A percentile compares a stretch with the other conserved stretches of the same genome.
These are phyloP conservation scores for Norana najaformis DNA, from an alignment of 2,888 invertebrate species.

Conservation along the genomic window DNA sequence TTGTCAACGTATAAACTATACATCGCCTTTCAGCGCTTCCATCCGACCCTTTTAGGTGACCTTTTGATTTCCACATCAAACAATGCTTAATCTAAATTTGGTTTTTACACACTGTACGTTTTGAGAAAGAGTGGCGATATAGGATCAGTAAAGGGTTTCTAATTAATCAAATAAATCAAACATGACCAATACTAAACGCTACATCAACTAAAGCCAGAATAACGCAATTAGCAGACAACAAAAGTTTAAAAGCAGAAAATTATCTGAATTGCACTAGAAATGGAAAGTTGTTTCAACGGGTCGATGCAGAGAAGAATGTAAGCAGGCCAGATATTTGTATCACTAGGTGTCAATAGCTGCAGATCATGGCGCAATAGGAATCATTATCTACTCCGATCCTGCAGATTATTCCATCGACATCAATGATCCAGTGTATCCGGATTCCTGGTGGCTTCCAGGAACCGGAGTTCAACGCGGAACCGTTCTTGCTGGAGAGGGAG, in stretches of 20 bases:
- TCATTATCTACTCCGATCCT: conserved; percentile 63
- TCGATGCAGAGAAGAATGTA: neutral
- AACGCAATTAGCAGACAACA: too few relatives aligned
- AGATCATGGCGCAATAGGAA: conserved; percentile 60
- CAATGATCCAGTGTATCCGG: conserved; percentile 59
- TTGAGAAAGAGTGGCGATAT: too few relatives aligned
- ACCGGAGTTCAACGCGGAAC: conserved; percentile 64
- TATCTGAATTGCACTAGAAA: neutral
- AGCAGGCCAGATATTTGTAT: neutral
- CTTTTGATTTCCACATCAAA: too few relatives aligned
- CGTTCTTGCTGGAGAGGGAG: conserved; percentile 59
- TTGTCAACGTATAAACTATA: too few relatives aligned
- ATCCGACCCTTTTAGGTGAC: too few relatives aligned
- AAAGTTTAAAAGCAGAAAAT: neutral
- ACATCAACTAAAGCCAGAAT: too few relatives aligned
- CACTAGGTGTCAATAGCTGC: conserved; percentile 56
- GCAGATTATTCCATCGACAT: conserved; percentile 56
- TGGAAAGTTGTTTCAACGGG: neutral
- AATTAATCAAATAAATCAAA: too few relatives aligned
- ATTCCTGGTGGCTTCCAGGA: conserved; percentile 64
- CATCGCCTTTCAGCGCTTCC: too few relatives aligned
- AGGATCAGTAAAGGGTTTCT: too few relatives aligned
- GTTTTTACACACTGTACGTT: too few relatives aligned
- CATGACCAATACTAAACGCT: neutral
- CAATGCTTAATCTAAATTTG: too few relatives aligned